Percentiles rank a stretch among this genome's conserved stretches.
These are phyloP conservation scores for Xerus inauris DNA, from an alignment of 2,113 vertebrate species.

Conservation along the genomic window DNA sequence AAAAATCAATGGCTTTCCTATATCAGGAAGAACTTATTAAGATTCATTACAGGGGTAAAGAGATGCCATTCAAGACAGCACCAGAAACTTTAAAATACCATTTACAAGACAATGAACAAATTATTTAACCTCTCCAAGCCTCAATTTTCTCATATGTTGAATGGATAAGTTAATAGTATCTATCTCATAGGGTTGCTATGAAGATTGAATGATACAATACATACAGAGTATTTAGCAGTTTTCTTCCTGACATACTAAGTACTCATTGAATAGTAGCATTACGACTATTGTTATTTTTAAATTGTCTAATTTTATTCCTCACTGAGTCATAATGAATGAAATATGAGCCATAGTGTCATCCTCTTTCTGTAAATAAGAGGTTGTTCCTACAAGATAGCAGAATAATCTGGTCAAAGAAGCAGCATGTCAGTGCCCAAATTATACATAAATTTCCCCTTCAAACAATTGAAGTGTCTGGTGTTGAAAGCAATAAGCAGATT, in stretches of 20 bases:
- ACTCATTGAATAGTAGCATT: not conserved
- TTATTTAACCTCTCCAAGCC: not conserved
- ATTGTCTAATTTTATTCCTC: not conserved
- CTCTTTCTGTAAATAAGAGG: conserved; percentile 28
- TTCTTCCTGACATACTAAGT: not conserved
- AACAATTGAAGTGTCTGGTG: conserved; percentile 1
- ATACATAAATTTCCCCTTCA: conserved; percentile 1
- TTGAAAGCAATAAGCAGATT: not conserved
- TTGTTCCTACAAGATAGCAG: not conserved
- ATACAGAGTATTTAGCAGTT: not conserved
- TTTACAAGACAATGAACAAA: not conserved
- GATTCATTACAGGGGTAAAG: not conserved
- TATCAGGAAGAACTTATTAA: conserved; percentile 28
- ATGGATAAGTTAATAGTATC: not conserved
- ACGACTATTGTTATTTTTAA: conserved; percentile 32
- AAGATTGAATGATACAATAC: not conserved
- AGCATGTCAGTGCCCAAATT: not conserved
- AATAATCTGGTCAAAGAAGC: conserved; percentile 18
- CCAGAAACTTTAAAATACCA: not conserved
- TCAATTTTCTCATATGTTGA: not conserved
- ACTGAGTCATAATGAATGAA: not conserved
- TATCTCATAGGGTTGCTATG: not conserved
- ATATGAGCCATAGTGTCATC: not conserved
- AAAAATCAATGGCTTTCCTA: conserved; percentile 17
- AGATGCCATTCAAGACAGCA: not conserved